Conservation (phyloP, 1,140 invertebrate species). For the Drosophila micromelanica region DNA sequence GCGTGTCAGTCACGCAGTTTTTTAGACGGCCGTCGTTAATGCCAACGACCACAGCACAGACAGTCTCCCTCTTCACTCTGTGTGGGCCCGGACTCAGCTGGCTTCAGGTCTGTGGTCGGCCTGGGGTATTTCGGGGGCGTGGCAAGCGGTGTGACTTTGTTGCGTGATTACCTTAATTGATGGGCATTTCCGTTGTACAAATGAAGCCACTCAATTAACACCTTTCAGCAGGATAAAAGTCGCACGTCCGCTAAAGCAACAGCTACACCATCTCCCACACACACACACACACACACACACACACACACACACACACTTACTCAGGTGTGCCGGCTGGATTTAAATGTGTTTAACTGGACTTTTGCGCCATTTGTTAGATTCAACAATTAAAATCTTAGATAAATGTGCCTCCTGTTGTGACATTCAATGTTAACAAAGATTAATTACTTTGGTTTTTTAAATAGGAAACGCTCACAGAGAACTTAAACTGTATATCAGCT, state of each 20-base stretch:
- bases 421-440: too few species aligned
- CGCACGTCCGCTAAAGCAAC: conserved; percentile 56
- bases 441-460: too few species aligned
- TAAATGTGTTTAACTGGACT: conserved; percentile 19
- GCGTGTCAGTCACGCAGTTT: conserved; percentile 80
- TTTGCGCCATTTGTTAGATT: neutral
- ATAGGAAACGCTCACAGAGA: too few species aligned
- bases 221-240: conserved; percentile 77
- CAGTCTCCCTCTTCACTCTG: conserved; percentile 26
- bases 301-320: neutral
- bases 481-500: too few species aligned
- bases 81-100: conserved; percentile 4
- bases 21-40: conserved; percentile 65
- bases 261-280: conserved; percentile 15
- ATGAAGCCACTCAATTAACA: conserved; percentile 83
- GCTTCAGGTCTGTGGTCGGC: conserved; percentile 11
- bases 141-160: conserved; percentile 74
- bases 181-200: conserved; percentile 79
- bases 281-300: conserved; percentile 2
- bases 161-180: conserved; percentile 83
- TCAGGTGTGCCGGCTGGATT: neutral
- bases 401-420: neutral
- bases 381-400: conserved; percentile 10
- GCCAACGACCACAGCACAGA: conserved; percentile 55
- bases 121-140: conserved; percentile 37